phyloP scores from a whole-genome alignment of 2,888 invertebrate genomes.

The Steromphala cineraria region DNA sequence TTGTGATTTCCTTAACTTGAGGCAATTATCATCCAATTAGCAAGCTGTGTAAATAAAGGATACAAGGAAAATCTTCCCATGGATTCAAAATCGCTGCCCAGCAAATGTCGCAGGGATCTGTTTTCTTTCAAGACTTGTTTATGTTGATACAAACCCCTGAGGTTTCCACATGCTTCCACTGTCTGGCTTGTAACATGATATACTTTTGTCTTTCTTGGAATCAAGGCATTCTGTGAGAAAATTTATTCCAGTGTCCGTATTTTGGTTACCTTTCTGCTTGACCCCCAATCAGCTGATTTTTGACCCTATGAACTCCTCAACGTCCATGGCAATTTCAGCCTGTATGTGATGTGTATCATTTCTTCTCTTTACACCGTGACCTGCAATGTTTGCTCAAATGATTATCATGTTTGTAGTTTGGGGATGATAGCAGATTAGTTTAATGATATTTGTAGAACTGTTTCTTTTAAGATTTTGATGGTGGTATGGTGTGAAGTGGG shows the following conservation, averaged over 20 bases:
- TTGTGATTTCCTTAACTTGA: neutral
- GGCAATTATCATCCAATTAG: neutral
- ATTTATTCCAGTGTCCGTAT: neutral
- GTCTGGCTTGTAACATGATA: neutral
- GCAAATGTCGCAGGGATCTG: conserved; percentile 4
- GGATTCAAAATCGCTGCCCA: neutral
- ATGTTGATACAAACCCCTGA: conserved; percentile 8
- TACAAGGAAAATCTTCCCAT: conserved; percentile 4
- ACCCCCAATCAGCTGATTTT: conserved; percentile 13
- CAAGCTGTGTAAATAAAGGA: conserved; percentile 13
- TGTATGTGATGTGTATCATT: conserved; percentile 10
- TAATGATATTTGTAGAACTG: conserved; percentile 8
- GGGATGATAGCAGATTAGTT: conserved; percentile 6
- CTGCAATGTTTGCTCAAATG: neutral
- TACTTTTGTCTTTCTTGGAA: neutral
- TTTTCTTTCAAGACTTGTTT: conserved; percentile 16
- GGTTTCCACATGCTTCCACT: neutral
- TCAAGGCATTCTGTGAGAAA: conserved; percentile 17
- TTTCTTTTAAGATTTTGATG: conserved; percentile 6
- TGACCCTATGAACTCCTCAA: neutral
- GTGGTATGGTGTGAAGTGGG: neutral
- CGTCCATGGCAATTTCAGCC: neutral
- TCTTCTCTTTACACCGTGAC: neutral
- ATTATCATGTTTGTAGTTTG: neutral
- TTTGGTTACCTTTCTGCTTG: conserved; percentile 17